Conservation (phyloP, 2,113 vertebrate species). For the Gymnocephalus cernua region DNA sequence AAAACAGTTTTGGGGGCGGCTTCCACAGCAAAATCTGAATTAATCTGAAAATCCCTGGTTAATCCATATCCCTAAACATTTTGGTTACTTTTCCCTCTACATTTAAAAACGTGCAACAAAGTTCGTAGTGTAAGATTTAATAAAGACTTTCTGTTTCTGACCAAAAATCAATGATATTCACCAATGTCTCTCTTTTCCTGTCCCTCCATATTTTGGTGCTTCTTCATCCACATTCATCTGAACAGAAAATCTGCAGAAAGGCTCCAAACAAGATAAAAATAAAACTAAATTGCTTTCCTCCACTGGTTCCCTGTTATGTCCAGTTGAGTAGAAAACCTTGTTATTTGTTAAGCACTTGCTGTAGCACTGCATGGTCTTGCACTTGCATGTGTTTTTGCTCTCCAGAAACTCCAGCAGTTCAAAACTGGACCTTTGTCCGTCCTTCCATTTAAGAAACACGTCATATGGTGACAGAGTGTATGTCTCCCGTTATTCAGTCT, state of each 20-base stretch:
- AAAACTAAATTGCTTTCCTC: background rate
- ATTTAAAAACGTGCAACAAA: background rate
- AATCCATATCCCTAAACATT: background rate
- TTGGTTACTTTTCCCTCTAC: background rate
- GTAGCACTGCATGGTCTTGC: conserved; percentile 1
- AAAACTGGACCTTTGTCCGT: conserved; percentile 9
- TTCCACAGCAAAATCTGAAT: background rate
- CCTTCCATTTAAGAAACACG: conserved; percentile 3
- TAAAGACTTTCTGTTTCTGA: background rate
- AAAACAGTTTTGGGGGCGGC: no score
- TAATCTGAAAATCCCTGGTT: no score
- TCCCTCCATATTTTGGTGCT: background rate
- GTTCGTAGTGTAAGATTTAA: background rate
- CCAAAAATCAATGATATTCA: background rate
- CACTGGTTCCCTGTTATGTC: background rate
- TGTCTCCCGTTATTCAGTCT: background rate
- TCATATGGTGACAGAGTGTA: background rate
- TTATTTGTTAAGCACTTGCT: conserved; percentile 4
- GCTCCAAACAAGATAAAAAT: background rate
- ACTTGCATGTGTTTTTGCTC: background rate
- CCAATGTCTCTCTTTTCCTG: background rate
- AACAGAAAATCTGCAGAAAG: background rate
- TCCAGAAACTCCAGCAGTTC: background rate
- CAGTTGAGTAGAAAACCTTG: background rate
- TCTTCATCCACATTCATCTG: background rate